Base-by-base conservation (phyloP, 1,140 invertebrate species). In the Myzus persicae region DNA sequence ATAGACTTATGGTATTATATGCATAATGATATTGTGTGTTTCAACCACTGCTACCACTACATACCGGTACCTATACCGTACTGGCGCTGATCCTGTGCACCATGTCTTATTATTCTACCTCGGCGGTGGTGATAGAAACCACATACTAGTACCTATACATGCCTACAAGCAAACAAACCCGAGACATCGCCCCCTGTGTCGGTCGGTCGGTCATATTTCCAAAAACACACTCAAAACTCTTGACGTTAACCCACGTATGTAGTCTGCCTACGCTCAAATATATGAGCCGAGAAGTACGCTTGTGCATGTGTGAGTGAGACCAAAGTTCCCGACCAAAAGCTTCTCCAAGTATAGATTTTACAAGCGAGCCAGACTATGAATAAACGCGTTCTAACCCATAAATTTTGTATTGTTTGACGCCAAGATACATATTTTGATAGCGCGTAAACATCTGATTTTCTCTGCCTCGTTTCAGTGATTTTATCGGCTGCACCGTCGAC, bases 381-480 rank as follows among this genome's bases (percentile, higher is more conserved):
- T 31, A 40, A 84, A 42, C 9, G 40, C 24, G 24, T 36, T 22
- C n/a, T 18, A 48, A 42, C 85, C 3, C 67, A 81, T 81, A 48
- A 26, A 91, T 48, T 40, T 38, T 91, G n/a, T 36, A 91, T 91
- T 46, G 90, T 91, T 91, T 38, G 67, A 36, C 18, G 90, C n/a
- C 67, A 20, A 36, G 90, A 38, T 82, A n/a, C 31, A 42, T 91
- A 91, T n/a, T 91, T 91, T 91, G 67, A 91, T 91, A 36, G 90
- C 7, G 40, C 42, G 81, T 46, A 81, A 91, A 91, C 90, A 91
- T 76, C 67, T 36, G 67, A 91, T 91, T 81, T 91, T 81, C 90
- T 36, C 8, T 40, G 67, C 31, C 40, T 91, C 42, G 90, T 91
- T 91, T 81, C 36, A 42, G 42, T 38, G n/a, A 81, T 91, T 91